phyloP scores from a whole-genome alignment of 2,888 invertebrate genomes.

The Tenthredo livida region DNA sequence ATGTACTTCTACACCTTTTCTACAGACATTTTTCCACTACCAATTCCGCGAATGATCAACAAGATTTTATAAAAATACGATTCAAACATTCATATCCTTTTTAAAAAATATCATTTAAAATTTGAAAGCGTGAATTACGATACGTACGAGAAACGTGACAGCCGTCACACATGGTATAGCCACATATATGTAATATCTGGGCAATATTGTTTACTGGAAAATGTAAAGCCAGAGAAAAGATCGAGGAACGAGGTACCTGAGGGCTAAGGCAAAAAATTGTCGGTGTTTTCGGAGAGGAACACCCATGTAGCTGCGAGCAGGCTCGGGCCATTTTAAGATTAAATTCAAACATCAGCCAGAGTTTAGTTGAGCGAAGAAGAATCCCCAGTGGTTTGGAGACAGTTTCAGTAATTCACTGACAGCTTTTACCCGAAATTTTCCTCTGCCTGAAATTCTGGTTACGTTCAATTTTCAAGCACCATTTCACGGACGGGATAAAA shows the following conservation, averaged over 20 bases:
- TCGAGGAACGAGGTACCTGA: background rate
- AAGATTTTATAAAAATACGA: background rate
- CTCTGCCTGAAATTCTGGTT: background rate
- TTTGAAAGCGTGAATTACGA: background rate
- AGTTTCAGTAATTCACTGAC: background rate
- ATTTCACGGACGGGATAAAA: too few species aligned
- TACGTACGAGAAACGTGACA: background rate
- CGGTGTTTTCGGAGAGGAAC: background rate
- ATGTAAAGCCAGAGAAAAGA: background rate
- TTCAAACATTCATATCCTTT: background rate
- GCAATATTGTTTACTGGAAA: conserved; percentile 15
- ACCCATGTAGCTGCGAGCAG: background rate
- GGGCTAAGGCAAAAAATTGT: background rate
- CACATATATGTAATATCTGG: background rate
- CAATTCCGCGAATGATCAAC: background rate
- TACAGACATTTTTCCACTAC: background rate
- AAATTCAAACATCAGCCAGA: conserved; percentile 11
- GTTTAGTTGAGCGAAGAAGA: background rate
- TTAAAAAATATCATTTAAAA: background rate
- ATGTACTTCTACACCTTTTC: background rate
- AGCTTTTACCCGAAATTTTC: background rate
- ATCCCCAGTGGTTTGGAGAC: conserved; percentile 15
- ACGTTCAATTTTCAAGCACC: background rate
- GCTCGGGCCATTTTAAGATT: conserved; percentile 31
- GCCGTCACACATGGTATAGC: conserved; percentile 21